Conservation (phyloP, 1,140 invertebrate species). For the Drosophila pruinosa region DNA sequence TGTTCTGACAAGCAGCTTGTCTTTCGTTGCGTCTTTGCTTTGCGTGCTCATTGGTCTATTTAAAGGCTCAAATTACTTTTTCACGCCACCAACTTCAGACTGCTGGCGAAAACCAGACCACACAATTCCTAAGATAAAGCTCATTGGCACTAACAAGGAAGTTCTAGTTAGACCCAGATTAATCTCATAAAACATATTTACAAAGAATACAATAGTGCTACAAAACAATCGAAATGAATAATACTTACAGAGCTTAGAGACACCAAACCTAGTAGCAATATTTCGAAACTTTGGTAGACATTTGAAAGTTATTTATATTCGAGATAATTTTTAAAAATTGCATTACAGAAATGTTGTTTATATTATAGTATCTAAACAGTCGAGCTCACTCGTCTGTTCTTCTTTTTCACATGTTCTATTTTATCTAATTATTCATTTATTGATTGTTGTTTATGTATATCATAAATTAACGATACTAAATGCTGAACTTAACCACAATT, state of each 20-base stretch:
- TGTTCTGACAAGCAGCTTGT: conserved; percentile 59
- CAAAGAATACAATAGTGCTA: not conserved
- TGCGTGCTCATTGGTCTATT: conserved; percentile 61
- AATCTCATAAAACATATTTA: not conserved
- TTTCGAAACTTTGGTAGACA: too few relatives aligned
- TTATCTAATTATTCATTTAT: not conserved
- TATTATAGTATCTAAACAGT: too few relatives aligned
- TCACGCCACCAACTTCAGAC: conserved; percentile 55
- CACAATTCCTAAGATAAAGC: conserved; percentile 1
- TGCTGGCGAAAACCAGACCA: conserved; percentile 1
- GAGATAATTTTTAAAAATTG: too few relatives aligned
- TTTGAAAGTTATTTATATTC: too few relatives aligned
- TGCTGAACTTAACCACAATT: not conserved
- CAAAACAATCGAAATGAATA: too few relatives aligned
- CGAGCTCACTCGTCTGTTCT: too few relatives aligned
- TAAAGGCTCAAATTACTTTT: conserved; percentile 75
- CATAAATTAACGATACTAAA: not conserved
- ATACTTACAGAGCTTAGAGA: too few relatives aligned
- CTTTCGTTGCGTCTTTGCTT: conserved; percentile 32
- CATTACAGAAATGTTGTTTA: too few relatives aligned
- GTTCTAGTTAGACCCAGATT: not conserved
- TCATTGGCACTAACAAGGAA: not conserved
- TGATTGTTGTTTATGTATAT: not conserved
- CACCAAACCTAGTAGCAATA: too few relatives aligned
- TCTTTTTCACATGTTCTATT: not conserved